Evolutionary conservation across 2,797 vertebrate genomes (phyloP), one percentile per base, ranked within the genome.

Genomic region (Hippoglossus hippoglossus): DNA sequence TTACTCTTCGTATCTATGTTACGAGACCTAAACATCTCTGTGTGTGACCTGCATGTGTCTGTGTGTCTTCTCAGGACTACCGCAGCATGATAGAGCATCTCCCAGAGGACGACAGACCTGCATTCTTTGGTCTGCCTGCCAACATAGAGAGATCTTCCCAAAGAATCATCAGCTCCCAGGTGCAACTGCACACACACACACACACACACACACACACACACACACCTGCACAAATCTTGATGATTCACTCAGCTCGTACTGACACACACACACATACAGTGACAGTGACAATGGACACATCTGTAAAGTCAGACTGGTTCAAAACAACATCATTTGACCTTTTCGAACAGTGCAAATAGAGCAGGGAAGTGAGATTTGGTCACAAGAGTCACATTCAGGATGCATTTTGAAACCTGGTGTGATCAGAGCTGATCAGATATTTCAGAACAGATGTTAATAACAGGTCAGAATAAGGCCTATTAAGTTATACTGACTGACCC

Each of bases 121-220:
- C 94, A 25, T 99, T 97, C 92, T 98, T 99, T 80, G 98, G 98
- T 79, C 93, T 99, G 19, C 96, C 98, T 56, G 96, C 97, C 83
- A 99, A 99, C 86, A 97, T 99, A 25, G 97, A 97, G 72, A 95
- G 95, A 68, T 98, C 98, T 41, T 95, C 98, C 26, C 98, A 99
- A 84, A 94, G 96, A 82, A 98, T 97, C 84, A 90, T 95, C 91
- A 98, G 98, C 82, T 95, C 94, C 68, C 96, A 98, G 96, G 98
- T 98, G 55, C 72, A 63, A 26, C 6, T 55, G 52, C 57, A 34
- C 56, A 55, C 36, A 46, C 61, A 67, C 6, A 22, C 6, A 54
- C 47, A 49, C 15, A 57, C 47, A 49, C 57, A 52, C 21, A 67
- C 21, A 52, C 26, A 36, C 28, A 63, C 51, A 49, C 2, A 19